Evolutionary conservation across 2,797 vertebrate species (phyloP).

Genomic region (Mionectes olivaceus): DNA sequence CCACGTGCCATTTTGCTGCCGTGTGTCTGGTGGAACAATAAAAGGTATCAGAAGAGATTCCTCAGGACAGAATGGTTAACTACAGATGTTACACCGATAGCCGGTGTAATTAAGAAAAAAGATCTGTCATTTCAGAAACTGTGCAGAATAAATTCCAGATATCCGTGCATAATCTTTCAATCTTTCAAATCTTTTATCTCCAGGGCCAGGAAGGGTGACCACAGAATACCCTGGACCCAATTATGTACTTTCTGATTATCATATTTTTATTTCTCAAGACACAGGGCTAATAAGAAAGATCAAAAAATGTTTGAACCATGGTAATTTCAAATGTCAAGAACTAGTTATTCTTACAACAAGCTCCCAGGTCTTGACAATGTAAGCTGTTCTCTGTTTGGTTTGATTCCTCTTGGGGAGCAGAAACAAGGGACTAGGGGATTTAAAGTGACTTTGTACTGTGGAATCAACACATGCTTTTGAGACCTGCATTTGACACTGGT

Average conservation of each 20-base stretch:
- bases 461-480: background rate
- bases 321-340: slow-evolving; percentile 67
- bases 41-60: slow-evolving; percentile 32
- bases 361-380: slow-evolving; percentile 11
- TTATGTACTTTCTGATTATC: slow-evolving; percentile 50
- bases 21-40: background rate
- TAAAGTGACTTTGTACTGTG: slow-evolving; percentile 29
- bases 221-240: slow-evolving; percentile 62
- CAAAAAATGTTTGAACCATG: slow-evolving; percentile 63
- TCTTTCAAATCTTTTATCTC: slow-evolving; percentile 59
- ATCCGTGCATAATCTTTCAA: slow-evolving; percentile 37
- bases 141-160: slow-evolving; percentile 57
- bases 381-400: slow-evolving; percentile 51
- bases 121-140: slow-evolving; percentile 61
- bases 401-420: slow-evolving; percentile 44
- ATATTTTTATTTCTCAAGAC: slow-evolving; percentile 67
- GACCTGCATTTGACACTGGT: background rate
- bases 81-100: slow-evolving; percentile 62
- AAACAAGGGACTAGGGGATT: background rate
- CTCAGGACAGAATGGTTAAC: slow-evolving; percentile 50
- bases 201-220: slow-evolving; percentile 31
- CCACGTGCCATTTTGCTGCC: background rate
- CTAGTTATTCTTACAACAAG: slow-evolving; percentile 53
- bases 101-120: slow-evolving; percentile 55
- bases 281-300: slow-evolving; percentile 57